Base-by-base conservation (phyloP, 2,113 vertebrate species). In the Tichodroma muraria region DNA sequence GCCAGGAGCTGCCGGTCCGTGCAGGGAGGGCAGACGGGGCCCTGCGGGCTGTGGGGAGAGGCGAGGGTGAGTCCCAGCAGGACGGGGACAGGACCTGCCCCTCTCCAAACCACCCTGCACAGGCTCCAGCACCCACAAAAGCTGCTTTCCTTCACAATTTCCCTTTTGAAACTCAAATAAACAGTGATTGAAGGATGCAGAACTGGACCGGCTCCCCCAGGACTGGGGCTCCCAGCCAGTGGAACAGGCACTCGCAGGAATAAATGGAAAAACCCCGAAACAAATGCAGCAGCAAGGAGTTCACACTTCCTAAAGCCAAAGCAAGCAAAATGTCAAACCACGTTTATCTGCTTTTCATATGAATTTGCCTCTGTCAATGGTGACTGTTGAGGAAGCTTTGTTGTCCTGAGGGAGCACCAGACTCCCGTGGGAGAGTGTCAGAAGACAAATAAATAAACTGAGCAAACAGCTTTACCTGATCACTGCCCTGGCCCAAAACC, bases 391-490 rank as follows among this genome's bases (percentile, higher is more conserved):
- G 49, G 56, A 65, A 75, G 60, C 9, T 56, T 7, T 37, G 35
- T 11, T n/a, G 5, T 10, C 27, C 30, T 13, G 49, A 44, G 49
- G 6, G 11, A 65, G 31, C 63, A n/a, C 31, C 16, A 17, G 61
- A 5, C 14, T 52, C 3, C 0, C 45, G 1, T 0, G 9, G 9
- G 8, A 0, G 2, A 13, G 37, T 4, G 17, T 10, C 33, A 60
- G 8, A 50, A 63, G 50, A 14, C 7, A 35, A 68, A 53, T 7
- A 89, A 75, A 75, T 4, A 28, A 44, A 10, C 33, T 1, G 49
- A 71, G 27, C 45, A 2, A 16, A 18, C 3, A 19, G n/a, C 28
- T 30, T 57, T 24, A 2, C 56, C 50, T 37, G 5, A 0, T 8
- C 33, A 0, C 84, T 37, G 56, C 80, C 31, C 50, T 54, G n/a